These are phyloP conservation scores for Galaxea fascicularis DNA, from an alignment of 92 coral and sea anemone species.

Conservation along the genomic window DNA sequence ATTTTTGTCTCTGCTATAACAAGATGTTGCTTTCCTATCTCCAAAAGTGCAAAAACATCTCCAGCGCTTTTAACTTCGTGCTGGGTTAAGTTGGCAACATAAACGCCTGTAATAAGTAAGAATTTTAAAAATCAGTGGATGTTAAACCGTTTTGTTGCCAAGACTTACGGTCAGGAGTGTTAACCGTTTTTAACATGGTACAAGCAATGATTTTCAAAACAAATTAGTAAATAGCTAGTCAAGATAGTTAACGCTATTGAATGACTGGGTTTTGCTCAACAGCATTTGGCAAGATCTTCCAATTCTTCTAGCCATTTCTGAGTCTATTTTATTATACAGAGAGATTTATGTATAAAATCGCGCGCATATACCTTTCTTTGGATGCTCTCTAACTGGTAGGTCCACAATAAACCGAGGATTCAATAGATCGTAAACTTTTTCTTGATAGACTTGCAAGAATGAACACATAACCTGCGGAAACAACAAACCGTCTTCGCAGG, in stretches of 20 bases:
- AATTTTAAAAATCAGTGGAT: too few relatives aligned
- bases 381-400: slow-evolving; percentile 89
- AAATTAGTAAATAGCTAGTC: too few relatives aligned
- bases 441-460: slow-evolving; percentile 90
- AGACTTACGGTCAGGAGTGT: too few relatives aligned
- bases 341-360: background rate
- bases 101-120: slow-evolving; percentile 65
- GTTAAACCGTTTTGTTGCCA: too few relatives aligned
- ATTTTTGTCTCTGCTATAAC: slow-evolving; percentile 95
- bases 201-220: too few relatives aligned
- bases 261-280: too few relatives aligned
- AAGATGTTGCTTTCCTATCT: slow-evolving; percentile 85
- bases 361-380: slow-evolving; percentile 81
- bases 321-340: background rate
- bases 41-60: slow-evolving; percentile 82
- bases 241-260: too few relatives aligned
- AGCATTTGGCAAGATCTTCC: too few relatives aligned
- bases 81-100: slow-evolving; percentile 83
- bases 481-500: background rate
- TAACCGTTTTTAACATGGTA: too few relatives aligned
- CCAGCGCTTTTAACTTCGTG: slow-evolving; percentile 82
- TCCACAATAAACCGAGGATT: slow-evolving; percentile 82
- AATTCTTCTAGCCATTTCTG: too few relatives aligned
- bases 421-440: slow-evolving; percentile 86
- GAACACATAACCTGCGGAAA: slow-evolving; percentile 83